Conservation (phyloP, 37 sponge, comb jelly and placozoan genomes). For the Axinella damicornis region DNA sequence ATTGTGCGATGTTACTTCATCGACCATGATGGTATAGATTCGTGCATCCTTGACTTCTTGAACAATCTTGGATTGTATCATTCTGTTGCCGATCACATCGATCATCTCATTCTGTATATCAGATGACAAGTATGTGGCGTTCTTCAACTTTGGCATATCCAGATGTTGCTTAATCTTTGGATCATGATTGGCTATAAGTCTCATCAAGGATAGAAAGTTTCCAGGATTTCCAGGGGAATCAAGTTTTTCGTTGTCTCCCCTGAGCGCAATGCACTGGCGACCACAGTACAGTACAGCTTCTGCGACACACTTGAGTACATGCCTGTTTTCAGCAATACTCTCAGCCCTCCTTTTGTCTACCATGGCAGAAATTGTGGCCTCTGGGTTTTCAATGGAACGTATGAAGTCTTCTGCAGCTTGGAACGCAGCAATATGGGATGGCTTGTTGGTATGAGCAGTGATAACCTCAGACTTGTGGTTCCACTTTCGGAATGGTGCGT, state of each 20-base stretch:
- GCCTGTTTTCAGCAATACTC: constrained; percentile 46
- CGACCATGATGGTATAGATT: constrained; percentile 51
- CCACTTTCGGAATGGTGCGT: constrained; percentile 38
- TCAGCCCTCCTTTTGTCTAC: background rate
- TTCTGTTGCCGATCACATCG: constrained; percentile 53
- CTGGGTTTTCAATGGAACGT: constrained; percentile 39
- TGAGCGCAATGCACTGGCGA: constrained; percentile 61
- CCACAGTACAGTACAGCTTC: constrained; percentile 54
- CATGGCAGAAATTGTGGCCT: constrained; percentile 29
- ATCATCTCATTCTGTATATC: constrained; percentile 62
- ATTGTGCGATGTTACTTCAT: constrained; percentile 59
- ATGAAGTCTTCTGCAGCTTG: constrained; percentile 36
- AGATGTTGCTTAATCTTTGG: constrained; percentile 46
- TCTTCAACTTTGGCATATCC: constrained; percentile 27
- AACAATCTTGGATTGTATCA: constrained; percentile 46
- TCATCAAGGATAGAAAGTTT: constrained; percentile 64
- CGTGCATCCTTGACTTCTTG: constrained; percentile 2
- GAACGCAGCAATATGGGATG: constrained; percentile 28
- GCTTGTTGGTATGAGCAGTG: constrained; percentile 11
- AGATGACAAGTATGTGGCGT: constrained; percentile 61
- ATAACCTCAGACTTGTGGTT: constrained; percentile 13
- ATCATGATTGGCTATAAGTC: no score
- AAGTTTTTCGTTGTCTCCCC: constrained; percentile 57
- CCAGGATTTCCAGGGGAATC: constrained; percentile 58
- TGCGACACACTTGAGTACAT: constrained; percentile 51